phyloP scores from a whole-genome alignment of 1,140 invertebrate species.

The Drosophila auraria region DNA sequence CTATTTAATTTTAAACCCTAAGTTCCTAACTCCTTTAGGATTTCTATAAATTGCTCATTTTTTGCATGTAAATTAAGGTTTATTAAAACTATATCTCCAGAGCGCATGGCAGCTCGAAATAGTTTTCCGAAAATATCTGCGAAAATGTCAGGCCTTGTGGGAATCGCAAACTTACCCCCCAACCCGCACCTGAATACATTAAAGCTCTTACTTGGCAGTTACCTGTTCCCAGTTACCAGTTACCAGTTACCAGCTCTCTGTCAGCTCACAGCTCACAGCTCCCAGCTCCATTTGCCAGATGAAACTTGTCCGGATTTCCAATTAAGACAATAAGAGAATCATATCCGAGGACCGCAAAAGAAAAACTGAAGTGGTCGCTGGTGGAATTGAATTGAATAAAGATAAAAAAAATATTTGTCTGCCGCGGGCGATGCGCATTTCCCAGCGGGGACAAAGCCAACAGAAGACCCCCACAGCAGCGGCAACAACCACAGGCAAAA shows the following conservation, averaged over 20 bases:
- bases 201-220: neutral
- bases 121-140: neutral
- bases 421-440: constrained; percentile 74
- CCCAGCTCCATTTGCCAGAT: constrained; percentile 39
- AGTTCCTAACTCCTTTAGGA: neutral
- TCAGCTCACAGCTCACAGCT: neutral
- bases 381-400: constrained; percentile 60
- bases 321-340: constrained; percentile 51
- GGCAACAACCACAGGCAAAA: constrained; percentile 28
- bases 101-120: neutral
- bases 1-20: neutral
- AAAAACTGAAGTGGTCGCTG: constrained; percentile 42
- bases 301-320: constrained; percentile 42
- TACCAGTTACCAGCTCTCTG: neutral
- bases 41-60: no score
- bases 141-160: constrained; percentile 17
- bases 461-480: constrained; percentile 29
- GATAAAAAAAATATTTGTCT: constrained; percentile 63
- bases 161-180: neutral
- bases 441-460: constrained; percentile 69
- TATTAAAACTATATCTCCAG: neutral
- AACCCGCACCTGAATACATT: constrained; percentile 35
- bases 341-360: constrained; percentile 26
- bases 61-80: neutral
- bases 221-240: neutral